Evolutionary conservation across 2,888 invertebrate genomes (phyloP).

Genomic region (Rhagonycha lutea): DNA sequence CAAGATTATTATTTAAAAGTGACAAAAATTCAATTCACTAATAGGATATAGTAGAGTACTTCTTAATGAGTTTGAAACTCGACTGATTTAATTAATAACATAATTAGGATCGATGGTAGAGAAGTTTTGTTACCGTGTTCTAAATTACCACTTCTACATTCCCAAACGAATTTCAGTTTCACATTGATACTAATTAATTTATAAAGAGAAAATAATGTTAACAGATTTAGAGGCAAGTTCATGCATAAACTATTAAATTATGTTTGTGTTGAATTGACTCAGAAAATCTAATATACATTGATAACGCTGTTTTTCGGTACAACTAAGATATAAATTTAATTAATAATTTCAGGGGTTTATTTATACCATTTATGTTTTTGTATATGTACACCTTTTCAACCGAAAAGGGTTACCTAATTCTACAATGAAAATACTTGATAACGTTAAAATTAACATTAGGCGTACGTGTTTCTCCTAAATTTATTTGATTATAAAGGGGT

Average conservation of each 20-base stretch:
- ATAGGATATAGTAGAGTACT: conserved; percentile 8
- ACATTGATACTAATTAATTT: conserved; percentile 17
- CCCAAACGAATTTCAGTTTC: conserved; percentile 12
- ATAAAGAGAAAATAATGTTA: conserved; percentile 12
- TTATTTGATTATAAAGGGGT: background rate
- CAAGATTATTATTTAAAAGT: conserved; percentile 1
- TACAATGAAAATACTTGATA: background rate
- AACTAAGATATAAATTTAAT: background rate
- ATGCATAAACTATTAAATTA: conserved; percentile 1
- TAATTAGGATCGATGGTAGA: conserved; percentile 18
- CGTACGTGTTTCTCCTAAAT: background rate
- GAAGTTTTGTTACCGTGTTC: conserved; percentile 15
- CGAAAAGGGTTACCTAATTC: background rate
- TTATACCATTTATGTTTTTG: background rate
- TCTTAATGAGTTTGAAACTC: conserved; percentile 14
- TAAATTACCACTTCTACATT: conserved; percentile 10
- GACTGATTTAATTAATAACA: conserved; percentile 19
- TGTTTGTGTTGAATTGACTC: background rate
- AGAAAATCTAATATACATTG: background rate
- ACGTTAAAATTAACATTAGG: background rate
- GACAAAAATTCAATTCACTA: conserved; percentile 14
- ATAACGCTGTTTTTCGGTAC: background rate
- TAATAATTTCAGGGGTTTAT: background rate
- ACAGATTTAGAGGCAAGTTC: conserved; percentile 9
- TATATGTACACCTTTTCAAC: background rate